Evolutionary conservation across 2,797 vertebrate genomes (phyloP).

Genomic region (Monodelphis domestica): DNA sequence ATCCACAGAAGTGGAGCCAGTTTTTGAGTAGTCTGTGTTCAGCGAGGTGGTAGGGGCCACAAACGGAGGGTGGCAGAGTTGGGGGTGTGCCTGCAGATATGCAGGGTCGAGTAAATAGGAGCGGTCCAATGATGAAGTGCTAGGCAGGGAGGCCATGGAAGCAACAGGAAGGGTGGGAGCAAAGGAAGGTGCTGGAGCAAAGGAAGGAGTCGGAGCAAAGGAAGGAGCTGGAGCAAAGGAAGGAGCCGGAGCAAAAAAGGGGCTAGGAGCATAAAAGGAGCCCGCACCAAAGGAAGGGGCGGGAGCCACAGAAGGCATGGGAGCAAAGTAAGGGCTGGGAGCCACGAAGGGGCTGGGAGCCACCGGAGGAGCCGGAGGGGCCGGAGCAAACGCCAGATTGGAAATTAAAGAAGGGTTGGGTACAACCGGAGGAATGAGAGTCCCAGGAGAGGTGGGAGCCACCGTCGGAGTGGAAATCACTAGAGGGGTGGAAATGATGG

Average conservation of each 20-base stretch:
- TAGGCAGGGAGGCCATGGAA: background rate
- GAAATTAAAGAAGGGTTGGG: background rate
- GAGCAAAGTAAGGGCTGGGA: background rate
- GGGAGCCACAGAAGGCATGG: background rate
- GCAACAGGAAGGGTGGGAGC: background rate
- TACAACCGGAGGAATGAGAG: background rate
- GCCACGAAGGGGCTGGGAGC: background rate
- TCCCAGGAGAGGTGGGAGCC: background rate
- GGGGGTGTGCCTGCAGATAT: too few species aligned
- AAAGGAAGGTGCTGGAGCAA: background rate
- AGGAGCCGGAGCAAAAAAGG: background rate
- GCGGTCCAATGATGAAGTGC: background rate
- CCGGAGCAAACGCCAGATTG: background rate
- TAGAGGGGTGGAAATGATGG: background rate
- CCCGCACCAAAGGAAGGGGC: background rate
- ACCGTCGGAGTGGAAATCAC: background rate
- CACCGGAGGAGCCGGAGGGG: background rate
- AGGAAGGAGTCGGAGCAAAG: background rate
- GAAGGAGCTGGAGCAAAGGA: background rate
- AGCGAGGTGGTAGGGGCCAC: background rate
- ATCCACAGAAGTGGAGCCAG: background rate
- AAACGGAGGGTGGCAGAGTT: background rate
- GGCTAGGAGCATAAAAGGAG: background rate
- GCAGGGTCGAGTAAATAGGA: constrained; percentile 1
- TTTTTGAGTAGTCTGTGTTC: background rate